Percentiles rank a stretch among this genome's conserved stretches.
Evolutionary conservation across 2,888 invertebrate genomes (phyloP).

Genomic region (Icerya purchasi): DNA sequence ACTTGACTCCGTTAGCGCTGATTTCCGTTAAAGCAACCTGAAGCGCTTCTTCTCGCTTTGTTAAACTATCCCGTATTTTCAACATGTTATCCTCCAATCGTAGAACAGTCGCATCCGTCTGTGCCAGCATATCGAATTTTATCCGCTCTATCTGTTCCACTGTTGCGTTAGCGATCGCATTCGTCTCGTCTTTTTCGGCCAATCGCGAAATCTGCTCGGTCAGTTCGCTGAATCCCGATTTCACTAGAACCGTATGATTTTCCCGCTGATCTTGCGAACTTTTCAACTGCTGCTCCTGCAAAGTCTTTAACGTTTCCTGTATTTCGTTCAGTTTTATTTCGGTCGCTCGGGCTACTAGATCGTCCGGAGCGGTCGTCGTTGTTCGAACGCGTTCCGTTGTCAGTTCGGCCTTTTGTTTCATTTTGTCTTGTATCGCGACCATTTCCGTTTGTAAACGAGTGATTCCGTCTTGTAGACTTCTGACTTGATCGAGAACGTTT

Average conservation of each 20-base stretch:
- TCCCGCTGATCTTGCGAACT: background rate
- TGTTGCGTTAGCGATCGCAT: slow-evolving; percentile 37
- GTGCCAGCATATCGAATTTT: slow-evolving; percentile 27
- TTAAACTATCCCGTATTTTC: slow-evolving; percentile 31
- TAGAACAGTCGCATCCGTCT: slow-evolving; percentile 24
- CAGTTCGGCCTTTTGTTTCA: slow-evolving; percentile 1
- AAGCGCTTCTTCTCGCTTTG: slow-evolving; percentile 30
- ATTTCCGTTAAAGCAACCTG: slow-evolving; percentile 36
- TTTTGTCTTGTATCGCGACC: background rate
- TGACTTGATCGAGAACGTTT: background rate
- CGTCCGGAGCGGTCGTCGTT: background rate
- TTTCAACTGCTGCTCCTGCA: background rate
- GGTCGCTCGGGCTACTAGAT: too few species aligned
- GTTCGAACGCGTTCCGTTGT: background rate
- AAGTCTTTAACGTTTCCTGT: background rate
- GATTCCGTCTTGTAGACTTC: background rate
- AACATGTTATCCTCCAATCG: slow-evolving; percentile 31
- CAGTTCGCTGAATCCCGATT: background rate
- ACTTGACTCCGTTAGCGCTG: slow-evolving; percentile 32
- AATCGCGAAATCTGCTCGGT: background rate
- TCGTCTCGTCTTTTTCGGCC: background rate
- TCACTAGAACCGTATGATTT: background rate
- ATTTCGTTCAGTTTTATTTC: background rate
- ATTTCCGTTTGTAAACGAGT: background rate
- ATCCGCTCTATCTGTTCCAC: slow-evolving; percentile 33